Percentiles rank a stretch among this genome's conserved stretches.
These are phyloP conservation scores for Pitta sordida DNA, from an alignment of 2,113 vertebrate genomes.

Conservation along the genomic window DNA sequence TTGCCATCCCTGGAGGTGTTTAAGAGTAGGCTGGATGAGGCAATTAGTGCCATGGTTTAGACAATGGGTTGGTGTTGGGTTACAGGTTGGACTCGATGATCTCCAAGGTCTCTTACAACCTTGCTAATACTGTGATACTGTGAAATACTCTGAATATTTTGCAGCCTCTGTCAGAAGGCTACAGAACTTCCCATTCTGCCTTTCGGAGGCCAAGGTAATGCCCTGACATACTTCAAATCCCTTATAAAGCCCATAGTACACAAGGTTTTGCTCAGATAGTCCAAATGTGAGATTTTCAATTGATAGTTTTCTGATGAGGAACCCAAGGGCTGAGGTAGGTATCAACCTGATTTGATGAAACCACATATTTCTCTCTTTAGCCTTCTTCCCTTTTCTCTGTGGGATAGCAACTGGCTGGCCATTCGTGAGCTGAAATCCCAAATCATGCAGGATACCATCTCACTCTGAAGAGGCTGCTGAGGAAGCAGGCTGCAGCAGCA, in stretches of 20 bases:
- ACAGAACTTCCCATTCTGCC: not conserved
- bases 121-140: too few relatives aligned
- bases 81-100: too few relatives aligned
- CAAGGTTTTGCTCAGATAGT: not conserved
- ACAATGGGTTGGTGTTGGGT: too few relatives aligned
- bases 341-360: not conserved
- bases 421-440: not conserved
- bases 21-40: too few relatives aligned
- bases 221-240: not conserved
- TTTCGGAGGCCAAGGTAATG: not conserved
- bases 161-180: not conserved
- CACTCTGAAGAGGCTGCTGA: not conserved
- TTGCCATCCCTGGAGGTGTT: too few relatives aligned
- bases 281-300: not conserved
- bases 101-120: too few relatives aligned
- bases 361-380: not conserved
- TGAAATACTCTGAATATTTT: not conserved
- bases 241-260: not conserved
- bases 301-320: not conserved
- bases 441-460: not conserved
- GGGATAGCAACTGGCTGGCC: not conserved
- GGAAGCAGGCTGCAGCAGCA: not conserved
- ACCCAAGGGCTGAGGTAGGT: not conserved
- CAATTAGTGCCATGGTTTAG: too few relatives aligned
- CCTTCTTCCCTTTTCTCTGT: not conserved